phyloP scores from a whole-genome alignment of 2,113 vertebrate genomes.

The Protobothrops mucrosquamatus region DNA sequence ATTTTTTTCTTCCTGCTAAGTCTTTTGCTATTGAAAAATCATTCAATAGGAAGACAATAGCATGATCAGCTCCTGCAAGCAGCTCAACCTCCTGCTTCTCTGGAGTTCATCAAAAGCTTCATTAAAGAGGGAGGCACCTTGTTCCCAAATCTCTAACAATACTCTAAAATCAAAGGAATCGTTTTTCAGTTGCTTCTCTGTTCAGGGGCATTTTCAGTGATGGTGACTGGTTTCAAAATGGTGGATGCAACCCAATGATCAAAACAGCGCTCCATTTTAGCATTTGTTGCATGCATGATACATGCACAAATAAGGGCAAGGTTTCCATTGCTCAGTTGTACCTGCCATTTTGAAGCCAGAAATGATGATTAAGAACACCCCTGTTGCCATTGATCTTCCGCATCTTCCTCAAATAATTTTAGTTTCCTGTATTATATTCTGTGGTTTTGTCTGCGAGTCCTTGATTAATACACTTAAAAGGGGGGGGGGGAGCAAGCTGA shows the following conservation, averaged over 20 bases:
- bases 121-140: neutral
- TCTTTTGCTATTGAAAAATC: slow-evolving; percentile 2
- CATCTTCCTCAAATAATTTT: neutral
- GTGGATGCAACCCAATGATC: neutral
- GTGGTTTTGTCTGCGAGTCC: neutral
- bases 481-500: rapidly evolving
- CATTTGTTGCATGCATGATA: neutral
- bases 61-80: neutral
- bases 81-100: neutral
- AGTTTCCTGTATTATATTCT: neutral
- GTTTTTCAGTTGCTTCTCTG: neutral
- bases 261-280: neutral
- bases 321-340: neutral
- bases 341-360: neutral
- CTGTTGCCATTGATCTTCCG: neutral
- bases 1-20: neutral
- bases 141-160: neutral
- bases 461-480: neutral
- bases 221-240: neutral
- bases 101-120: neutral
- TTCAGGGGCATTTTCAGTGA: neutral
- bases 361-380: neutral
- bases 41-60: neutral
- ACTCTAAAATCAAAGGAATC: neutral
- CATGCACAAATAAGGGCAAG: neutral